Base-by-base conservation (phyloP, 1,140 invertebrate genomes). In the Drosophila rufa region DNA sequence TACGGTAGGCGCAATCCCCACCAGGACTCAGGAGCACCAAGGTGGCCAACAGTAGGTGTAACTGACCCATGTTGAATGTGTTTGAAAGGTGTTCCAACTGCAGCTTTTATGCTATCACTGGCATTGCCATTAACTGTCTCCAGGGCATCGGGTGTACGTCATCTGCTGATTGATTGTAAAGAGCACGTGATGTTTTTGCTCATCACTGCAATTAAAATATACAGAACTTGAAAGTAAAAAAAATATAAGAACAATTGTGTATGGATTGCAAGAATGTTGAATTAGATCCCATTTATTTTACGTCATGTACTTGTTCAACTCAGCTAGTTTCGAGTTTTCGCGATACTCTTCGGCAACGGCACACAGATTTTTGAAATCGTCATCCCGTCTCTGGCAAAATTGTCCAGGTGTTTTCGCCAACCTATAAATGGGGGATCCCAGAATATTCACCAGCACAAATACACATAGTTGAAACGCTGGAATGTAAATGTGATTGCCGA, bases 361-460 rank as follows among this genome's bases (percentile, higher is more conserved):
- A 2, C 82, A 84, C 6, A 84, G 47, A 50, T 80, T 77, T 2
- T 7, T 48, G 8, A 64, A 84, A 4, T 9, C 19, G 0, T 1
- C 6, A 48, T 83, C 82, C 0, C 25, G 53, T n/a, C n/a, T n/a
- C n/a, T n/a, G n/a, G 19, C 82, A 84, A n/a, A 45, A 19, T 59
- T 17, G 6, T 11, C n/a, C 57, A 0, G 42, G 1, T 2, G 1
- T 5, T 4, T 15, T 15, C 1, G 51, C 51, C 12, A 7, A 4
- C 7, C 33, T 55, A 22, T 38, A 55, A 7, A 55, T 38, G 14
- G 51, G 19, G 15, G 7, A 0, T 3, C 51, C 33, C 8, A 22
- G 7, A 7, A 55, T 22, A 22, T 55, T 55, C 7, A 2, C 15
- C 51, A 55, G 14, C 51, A 38, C 4, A 55, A 14, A 38, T 38